Evolutionary conservation across 2,888 invertebrate genomes (phyloP), one percentile per base, ranked within the genome.

Genomic region (Netelia fuscicornis): DNA sequence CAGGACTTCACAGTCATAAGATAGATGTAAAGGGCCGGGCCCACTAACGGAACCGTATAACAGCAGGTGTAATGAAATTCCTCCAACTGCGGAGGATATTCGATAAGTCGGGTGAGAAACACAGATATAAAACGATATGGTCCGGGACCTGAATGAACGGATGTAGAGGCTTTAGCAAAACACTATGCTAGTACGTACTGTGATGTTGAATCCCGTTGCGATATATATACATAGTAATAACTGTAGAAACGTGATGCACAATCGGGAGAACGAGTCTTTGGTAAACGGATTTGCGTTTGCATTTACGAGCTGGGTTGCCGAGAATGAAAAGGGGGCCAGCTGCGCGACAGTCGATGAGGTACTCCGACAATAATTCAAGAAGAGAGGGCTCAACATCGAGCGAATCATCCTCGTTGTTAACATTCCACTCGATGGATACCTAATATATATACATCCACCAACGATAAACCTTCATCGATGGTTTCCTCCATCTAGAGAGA

Each of bases 1-100:
- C 70, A 56, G 20, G 58, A 42, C 52, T 84, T 80, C 67, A 42
- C 10, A 64, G 52, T 37, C 48, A 79, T 72, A 17, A 48, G 62
- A 77, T 62, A 56, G n/a, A 67, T 42, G 23, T 13, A 71, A 44
- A 42, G 13, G 54, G 58, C 52, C 25, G 64, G 17, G 17, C 48
- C n/a, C 13, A 44, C 52, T 65, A 58, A 83, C 80, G 58, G 60
- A 79, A 78, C 77, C 48, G 23, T 76, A 78, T 75, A 72, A 72
- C 44, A 76, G 70, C 81, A 79, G 78, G 72, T 84, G 81, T 86
- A 86, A 87, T 84, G 84, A 88, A 87, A 86, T 86, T 87, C 85
- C 86, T 76, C 65, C 56, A 76, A 70, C 68, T 77, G 60, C 77
- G 72, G 37, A 60, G 67, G 83, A 86, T 85, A 85, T 87, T 84